Evolutionary conservation across 2,113 vertebrate species (phyloP), one percentile per base, ranked within the genome.

Genomic region (Coregonus clupeaformis): DNA sequence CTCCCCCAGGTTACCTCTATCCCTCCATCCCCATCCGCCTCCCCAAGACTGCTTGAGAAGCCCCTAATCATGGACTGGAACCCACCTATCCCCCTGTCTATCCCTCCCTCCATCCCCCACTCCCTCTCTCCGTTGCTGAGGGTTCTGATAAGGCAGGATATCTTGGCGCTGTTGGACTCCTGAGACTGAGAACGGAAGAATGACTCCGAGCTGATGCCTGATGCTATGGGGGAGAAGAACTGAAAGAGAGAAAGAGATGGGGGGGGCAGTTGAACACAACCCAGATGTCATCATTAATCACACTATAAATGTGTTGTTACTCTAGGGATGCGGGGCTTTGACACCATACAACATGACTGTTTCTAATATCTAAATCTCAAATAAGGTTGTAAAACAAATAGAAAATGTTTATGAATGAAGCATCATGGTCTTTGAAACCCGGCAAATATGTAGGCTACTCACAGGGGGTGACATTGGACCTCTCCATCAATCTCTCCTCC

Each of bases 101-200:
- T 52, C 67, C 90, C 87, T 75, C 87, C 81, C 18, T 91, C 90
- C 78, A 86, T 69, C 0, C 84, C 81, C 59, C 85, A 73, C 77
- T 91, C 90, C 2, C 85, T 74, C 77, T 91, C 90, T 1, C 92
- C 92, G 78, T 98, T 98, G 94, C 95, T 99, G 84, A 96, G 86
- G 84, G 97, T 93, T 90, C 96, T 95, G 90, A 99, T 95, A 90
- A 97, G 95, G 90, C 94, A 96, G 90, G 96, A 98, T 92, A 98
- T 93, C 85, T 96, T 98, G 90, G 94, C 92, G 93, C 95, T 97
- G 89, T 97, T 98, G 91, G 95, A 97, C 90, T 99, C 96, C 94
- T 98, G 96, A 94, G 96, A 96, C 92, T 96, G 96, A 86, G 97
- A 96, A 92, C 97, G 96, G 94, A 96, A 99, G 95, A 97, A 99